Percentiles rank a stretch among this genome's conserved stretches.
phyloP scores from a whole-genome alignment of 2,888 invertebrate species.

The Selenia dentaria region DNA sequence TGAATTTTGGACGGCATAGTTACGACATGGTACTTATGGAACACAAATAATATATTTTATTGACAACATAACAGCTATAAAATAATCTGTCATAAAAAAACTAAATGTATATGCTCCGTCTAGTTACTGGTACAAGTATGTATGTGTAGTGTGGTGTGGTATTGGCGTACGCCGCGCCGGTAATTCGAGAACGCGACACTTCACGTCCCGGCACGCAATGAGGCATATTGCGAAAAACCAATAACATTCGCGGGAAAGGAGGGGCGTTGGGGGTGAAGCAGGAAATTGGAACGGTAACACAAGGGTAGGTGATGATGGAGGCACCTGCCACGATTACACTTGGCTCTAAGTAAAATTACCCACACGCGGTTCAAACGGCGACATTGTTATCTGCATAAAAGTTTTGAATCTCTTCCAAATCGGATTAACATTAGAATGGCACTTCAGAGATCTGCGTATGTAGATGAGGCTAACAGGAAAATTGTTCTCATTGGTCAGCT shows the following conservation, averaged over 20 bases:
- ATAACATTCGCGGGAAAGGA: constrained; percentile 49
- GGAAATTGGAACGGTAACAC: constrained; percentile 74
- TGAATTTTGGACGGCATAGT: too few relatives aligned
- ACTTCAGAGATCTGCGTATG: constrained; percentile 1
- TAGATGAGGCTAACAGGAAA: constrained; percentile 14
- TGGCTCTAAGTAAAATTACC: constrained; percentile 40
- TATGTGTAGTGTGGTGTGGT: background rate
- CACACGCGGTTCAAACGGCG: constrained; percentile 22
- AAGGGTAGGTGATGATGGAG: constrained; percentile 45
- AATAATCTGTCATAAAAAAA: too few relatives aligned
- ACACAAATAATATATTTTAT: too few relatives aligned
- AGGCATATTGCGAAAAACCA: constrained; percentile 74
- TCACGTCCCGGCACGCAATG: constrained; percentile 56
- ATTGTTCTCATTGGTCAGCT: constrained; percentile 2
- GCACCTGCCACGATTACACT: constrained; percentile 64
- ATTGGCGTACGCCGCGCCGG: constrained; percentile 27
- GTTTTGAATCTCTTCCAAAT: background rate
- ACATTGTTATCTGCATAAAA: constrained; percentile 9
- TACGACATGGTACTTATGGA: too few relatives aligned
- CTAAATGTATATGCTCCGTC: too few relatives aligned
- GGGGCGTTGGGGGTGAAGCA: constrained; percentile 42
- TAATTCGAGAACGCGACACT: constrained; percentile 50
- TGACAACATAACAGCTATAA: too few relatives aligned
- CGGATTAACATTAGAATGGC: background rate
- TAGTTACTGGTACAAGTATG: too few relatives aligned